Percentiles rank a stretch among this genome's conserved stretches.
These are phyloP conservation scores for Pycnomerus fuliginosus DNA, from an alignment of 2,888 invertebrate species.

Conservation along the genomic window DNA sequence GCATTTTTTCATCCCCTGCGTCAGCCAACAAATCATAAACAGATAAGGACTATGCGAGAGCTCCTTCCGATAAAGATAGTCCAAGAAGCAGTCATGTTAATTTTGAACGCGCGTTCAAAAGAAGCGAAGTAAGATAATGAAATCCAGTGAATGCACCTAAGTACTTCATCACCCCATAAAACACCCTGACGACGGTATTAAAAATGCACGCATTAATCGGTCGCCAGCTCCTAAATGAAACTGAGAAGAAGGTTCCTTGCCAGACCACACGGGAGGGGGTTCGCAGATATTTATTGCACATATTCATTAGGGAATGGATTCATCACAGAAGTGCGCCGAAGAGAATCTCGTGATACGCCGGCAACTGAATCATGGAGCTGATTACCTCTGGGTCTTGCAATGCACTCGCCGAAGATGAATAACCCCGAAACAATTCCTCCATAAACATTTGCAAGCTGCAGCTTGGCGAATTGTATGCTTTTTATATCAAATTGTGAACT, in stretches of 20 bases:
- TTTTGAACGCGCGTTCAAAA: conserved; percentile 23
- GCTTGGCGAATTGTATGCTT: conserved; percentile 1
- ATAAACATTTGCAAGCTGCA: conserved; percentile 9
- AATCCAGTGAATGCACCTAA: conserved; percentile 39
- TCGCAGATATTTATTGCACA: conserved; percentile 46
- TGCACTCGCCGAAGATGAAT: conserved; percentile 28
- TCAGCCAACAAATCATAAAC: conserved; percentile 42
- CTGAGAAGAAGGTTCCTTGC: conserved; percentile 21
- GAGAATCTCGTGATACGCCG: conserved; percentile 30
- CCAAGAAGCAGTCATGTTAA: conserved; percentile 35
- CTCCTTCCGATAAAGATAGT: conserved; percentile 35
- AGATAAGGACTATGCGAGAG: conserved; percentile 36
- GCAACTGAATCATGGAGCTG: conserved; percentile 38
- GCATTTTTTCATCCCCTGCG: conserved; percentile 22
- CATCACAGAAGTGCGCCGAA: conserved; percentile 41
- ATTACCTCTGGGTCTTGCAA: conserved; percentile 37
- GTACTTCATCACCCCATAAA: conserved; percentile 48
- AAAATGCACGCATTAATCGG: conserved; percentile 50
- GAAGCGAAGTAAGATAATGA: conserved; percentile 34
- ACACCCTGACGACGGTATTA: conserved; percentile 38
- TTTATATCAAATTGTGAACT: conserved; percentile 7
- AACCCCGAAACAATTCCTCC: conserved; percentile 29
- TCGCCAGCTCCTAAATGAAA: conserved; percentile 47
- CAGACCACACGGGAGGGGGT: conserved; percentile 21
- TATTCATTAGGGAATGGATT: conserved; percentile 49